Percentiles rank a stretch among this genome's conserved stretches.
These are phyloP conservation scores for Trissoscelio sp. DNA, from an alignment of 2,888 invertebrate genomes.

Conservation along the genomic window DNA sequence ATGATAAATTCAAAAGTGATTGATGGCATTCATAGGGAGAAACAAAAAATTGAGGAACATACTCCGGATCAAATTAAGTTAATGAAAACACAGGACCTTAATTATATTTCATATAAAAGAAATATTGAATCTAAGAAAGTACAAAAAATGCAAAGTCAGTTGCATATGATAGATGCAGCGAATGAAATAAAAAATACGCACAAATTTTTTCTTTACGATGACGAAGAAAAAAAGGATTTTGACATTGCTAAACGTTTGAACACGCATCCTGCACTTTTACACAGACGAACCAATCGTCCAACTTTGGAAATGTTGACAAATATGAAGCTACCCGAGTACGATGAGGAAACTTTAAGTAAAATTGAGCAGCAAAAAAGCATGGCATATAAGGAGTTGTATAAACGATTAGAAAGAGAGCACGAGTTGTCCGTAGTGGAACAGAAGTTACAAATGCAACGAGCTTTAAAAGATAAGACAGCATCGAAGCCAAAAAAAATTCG, in stretches of 20 bases:
- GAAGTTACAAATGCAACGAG: slow-evolving; percentile 90
- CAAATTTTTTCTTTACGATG: slow-evolving; percentile 91
- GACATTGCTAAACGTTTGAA: slow-evolving; percentile 89
- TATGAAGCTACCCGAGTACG: slow-evolving; percentile 86
- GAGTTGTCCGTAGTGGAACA: slow-evolving; percentile 90
- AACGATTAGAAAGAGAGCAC: slow-evolving; percentile 90
- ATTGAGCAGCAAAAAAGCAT: slow-evolving; percentile 86
- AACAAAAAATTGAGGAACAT: slow-evolving; percentile 88
- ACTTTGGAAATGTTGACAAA: slow-evolving; percentile 86
- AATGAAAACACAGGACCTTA: slow-evolving; percentile 96
- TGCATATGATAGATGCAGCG: slow-evolving; percentile 92
- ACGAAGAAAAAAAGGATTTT: slow-evolving; percentile 86
- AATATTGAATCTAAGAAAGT: slow-evolving; percentile 92
- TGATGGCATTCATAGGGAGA: slow-evolving; percentile 86
- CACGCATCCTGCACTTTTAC: slow-evolving; percentile 89
- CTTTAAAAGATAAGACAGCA: slow-evolving; percentile 87
- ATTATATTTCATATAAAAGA: slow-evolving; percentile 94
- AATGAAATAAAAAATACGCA: slow-evolving; percentile 90
- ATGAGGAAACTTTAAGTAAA: slow-evolving; percentile 84
- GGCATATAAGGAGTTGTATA: slow-evolving; percentile 89
- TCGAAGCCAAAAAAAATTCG: slow-evolving; percentile 87
- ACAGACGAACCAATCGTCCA: slow-evolving; percentile 89
- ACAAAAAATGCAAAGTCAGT: slow-evolving; percentile 89
- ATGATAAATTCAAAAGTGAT: slow-evolving; percentile 95
- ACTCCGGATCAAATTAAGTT: slow-evolving; percentile 93